A percentile compares a stretch with the other conserved stretches of the same genome.
These are phyloP conservation scores for Napeogenes inachia DNA, from an alignment of 2,888 invertebrate species.

Conservation along the genomic window DNA sequence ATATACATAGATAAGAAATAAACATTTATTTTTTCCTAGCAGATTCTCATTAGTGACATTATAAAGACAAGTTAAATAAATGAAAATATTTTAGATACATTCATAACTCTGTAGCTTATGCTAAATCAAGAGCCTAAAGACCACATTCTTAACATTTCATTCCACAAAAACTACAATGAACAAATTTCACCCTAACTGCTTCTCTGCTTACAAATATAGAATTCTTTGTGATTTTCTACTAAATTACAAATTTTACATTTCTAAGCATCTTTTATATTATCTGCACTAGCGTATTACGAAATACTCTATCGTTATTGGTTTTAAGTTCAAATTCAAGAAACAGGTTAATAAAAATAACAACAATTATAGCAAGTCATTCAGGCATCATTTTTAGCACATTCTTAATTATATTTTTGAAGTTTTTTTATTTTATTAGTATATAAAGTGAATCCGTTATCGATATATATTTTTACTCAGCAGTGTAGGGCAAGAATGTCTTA, in stretches of 20 bases:
- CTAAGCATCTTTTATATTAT: background rate
- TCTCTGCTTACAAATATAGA: constrained; percentile 7
- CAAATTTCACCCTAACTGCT: background rate
- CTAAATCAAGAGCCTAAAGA: background rate
- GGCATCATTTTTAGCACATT: no score
- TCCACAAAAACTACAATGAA: constrained; percentile 3
- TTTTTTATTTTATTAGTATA: no score
- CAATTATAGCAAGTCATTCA: no score
- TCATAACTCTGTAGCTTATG: no score
- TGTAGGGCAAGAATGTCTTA: background rate
- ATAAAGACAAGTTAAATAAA: no score
- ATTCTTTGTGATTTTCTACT: constrained; percentile 5
- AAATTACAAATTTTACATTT: constrained; percentile 4
- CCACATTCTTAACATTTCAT: background rate
- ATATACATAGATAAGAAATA: no score
- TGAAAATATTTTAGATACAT: background rate
- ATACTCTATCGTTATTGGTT: background rate
- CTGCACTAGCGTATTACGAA: constrained; percentile 5
- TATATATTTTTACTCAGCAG: background rate
- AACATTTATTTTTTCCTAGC: no score
- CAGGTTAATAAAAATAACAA: background rate
- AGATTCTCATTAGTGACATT: no score
- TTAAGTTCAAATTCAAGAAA: background rate
- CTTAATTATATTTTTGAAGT: no score
- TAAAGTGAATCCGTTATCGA: no score